Evolutionary conservation across 2,113 vertebrate genomes (phyloP).

Genomic region (Neodontobutis hainanensis): DNA sequence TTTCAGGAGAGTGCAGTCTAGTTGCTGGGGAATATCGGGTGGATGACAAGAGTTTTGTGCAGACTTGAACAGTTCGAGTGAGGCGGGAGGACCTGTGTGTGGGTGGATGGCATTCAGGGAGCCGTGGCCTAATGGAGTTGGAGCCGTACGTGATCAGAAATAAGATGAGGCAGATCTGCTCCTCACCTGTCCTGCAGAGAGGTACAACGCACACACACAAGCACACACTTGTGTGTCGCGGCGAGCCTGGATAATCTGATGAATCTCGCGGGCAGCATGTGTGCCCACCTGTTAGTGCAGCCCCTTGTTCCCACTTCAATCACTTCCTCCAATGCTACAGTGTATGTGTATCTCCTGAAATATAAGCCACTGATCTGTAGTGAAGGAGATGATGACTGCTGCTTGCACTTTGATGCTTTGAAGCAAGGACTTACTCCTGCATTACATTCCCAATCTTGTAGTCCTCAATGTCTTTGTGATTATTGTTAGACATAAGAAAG

Average conservation of each 20-base stretch:
- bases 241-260: constrained; percentile 70
- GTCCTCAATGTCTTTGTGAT: too few relatives aligned
- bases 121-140: constrained; percentile 58
- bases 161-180: constrained; percentile 74
- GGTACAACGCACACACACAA: constrained; percentile 20
- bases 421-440: neutral
- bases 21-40: constrained; percentile 35
- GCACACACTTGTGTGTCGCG: constrained; percentile 31
- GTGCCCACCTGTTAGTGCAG: constrained; percentile 74
- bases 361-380: constrained; percentile 30
- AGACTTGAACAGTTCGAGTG: constrained; percentile 31
- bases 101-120: constrained; percentile 15
- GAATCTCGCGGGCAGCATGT: constrained; percentile 65
- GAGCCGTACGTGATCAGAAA: constrained; percentile 73
- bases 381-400: constrained; percentile 8
- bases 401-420: neutral
- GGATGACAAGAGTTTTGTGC: constrained; percentile 50
- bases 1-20: constrained; percentile 10
- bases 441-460: neutral
- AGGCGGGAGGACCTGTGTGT: neutral
- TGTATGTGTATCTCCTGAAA: constrained; percentile 31
- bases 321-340: constrained; percentile 62
- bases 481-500: too few relatives aligned
- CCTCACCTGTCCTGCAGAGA: constrained; percentile 65
- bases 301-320: constrained; percentile 67